Conservation (phyloP, 2,797 vertebrate species). For the Pseudochirops corinnae region DNA sequence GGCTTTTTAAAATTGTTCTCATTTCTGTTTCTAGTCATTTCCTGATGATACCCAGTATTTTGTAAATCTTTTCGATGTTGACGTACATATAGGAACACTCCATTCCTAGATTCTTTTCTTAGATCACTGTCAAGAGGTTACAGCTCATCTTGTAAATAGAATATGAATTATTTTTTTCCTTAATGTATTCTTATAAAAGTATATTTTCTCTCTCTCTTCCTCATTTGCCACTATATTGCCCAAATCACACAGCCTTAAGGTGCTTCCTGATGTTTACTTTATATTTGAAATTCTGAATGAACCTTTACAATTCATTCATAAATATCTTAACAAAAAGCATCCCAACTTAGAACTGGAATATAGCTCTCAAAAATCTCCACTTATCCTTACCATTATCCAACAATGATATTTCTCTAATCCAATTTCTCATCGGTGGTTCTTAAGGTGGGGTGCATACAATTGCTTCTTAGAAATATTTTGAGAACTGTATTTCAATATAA, state of each 20-base stretch:
- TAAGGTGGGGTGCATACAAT: background rate
- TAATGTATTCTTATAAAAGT: background rate
- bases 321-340: slow-evolving; percentile 29
- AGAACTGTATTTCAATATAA: background rate
- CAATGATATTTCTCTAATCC: slow-evolving; percentile 3
- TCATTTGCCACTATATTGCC: background rate
- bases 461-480: background rate
- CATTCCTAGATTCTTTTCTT: slow-evolving; percentile 12
- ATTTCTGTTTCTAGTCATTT: background rate
- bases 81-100: background rate
- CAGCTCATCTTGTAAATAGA: background rate
- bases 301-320: slow-evolving; percentile 49
- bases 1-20: background rate
- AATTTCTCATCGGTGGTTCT: slow-evolving; percentile 1
- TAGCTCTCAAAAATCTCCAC: slow-evolving; percentile 1
- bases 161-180: background rate
- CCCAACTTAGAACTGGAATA: slow-evolving; percentile 39
- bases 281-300: background rate
- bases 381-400: background rate
- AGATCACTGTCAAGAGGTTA: background rate
- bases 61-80: background rate
- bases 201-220: background rate
- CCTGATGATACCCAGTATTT: background rate
- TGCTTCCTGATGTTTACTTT: background rate
- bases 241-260: background rate